Evolutionary conservation across 2,797 vertebrate genomes (phyloP), one percentile per base, ranked within the genome.

Genomic region (Betta splendens): DNA sequence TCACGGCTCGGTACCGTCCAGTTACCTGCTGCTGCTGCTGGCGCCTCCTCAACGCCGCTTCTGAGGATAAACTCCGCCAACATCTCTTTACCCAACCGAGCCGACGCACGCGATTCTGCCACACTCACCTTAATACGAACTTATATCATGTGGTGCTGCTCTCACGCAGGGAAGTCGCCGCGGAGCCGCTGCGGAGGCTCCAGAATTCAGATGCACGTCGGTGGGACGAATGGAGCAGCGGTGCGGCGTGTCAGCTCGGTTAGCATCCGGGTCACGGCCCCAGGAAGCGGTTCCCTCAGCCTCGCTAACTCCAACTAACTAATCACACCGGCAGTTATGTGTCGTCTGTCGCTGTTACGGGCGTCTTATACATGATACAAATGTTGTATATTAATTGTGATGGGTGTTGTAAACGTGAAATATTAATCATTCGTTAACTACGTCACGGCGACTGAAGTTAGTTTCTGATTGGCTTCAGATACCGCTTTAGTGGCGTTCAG

Each of bases 171-270:
- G 18, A 39, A 38, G 31, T 54, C 62, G 51, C 32, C 52, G 4
- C 33, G 22, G 47, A 59, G 48, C 48, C 25, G 46, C 31, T 0
- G 47, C 36, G 46, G 58, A 66, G 2, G 25, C 33, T 61, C 39
- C 62, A 66, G 71, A 42, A 75, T 56, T 5, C 56, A 20, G 26
- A 3, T 11, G 56, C 60, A 58, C n/a, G 60, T 69, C 68, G 62
- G 44, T 35, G 2, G 7, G 17, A 50, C 58, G 31, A 54, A 44
- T 21, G 40, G 7, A 42, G 48, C 39, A n/a, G 48, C 59, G 75
- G 80, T 52, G 65, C 72, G 79, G 92, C 90, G 90, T 92, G 90
- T 91, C 87, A 69, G 31, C 61, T 29, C 31, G 5, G 57, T 79
- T 77, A 62, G 44, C 59, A 45, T 76, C 80, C 77, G 79, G 88